Percentiles rank a stretch among this genome's conserved stretches.
Evolutionary conservation across 2,888 invertebrate species (phyloP).

Genomic region (Oscheius sp.): DNA sequence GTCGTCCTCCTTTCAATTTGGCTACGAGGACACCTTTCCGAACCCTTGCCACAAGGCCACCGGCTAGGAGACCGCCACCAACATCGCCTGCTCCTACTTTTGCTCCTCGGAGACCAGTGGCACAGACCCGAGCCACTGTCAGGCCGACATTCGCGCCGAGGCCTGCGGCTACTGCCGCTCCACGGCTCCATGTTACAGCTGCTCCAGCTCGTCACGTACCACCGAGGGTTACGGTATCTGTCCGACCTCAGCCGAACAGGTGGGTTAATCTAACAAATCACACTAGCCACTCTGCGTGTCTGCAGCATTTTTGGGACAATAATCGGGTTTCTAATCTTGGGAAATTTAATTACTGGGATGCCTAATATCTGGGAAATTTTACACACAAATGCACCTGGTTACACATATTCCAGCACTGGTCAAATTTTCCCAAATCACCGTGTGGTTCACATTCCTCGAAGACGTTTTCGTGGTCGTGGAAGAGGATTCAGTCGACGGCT

Average conservation of each 20-base stretch:
- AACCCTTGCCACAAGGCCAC: slow-evolving; percentile 1
- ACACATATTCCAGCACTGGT: not conserved
- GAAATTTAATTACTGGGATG: too few species aligned
- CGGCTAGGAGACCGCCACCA: not conserved
- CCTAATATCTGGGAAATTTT: not conserved
- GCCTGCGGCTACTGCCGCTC: slow-evolving; percentile 8
- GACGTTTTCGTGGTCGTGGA: not conserved
- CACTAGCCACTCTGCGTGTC: too few species aligned
- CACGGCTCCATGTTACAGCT: not conserved
- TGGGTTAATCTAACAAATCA: not conserved
- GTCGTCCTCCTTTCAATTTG: slow-evolving; percentile 17
- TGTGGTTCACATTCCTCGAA: not conserved
- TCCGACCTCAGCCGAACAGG: slow-evolving; percentile 15
- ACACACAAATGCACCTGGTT: not conserved
- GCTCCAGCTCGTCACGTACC: not conserved
- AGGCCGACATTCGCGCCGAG: not conserved
- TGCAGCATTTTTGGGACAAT: not conserved
- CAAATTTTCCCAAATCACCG: not conserved
- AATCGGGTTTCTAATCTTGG: not conserved
- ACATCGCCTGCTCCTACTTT: not conserved
- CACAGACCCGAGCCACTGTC: not conserved
- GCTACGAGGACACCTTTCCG: not conserved
- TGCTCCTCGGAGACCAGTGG: slow-evolving; percentile 1
- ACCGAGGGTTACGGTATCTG: slow-evolving; percentile 14
- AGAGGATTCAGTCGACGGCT: not conserved